These are phyloP conservation scores for Geodia barretti DNA, from an alignment of 37 sponge, comb jelly and placozoan species.

Conservation along the genomic window DNA sequence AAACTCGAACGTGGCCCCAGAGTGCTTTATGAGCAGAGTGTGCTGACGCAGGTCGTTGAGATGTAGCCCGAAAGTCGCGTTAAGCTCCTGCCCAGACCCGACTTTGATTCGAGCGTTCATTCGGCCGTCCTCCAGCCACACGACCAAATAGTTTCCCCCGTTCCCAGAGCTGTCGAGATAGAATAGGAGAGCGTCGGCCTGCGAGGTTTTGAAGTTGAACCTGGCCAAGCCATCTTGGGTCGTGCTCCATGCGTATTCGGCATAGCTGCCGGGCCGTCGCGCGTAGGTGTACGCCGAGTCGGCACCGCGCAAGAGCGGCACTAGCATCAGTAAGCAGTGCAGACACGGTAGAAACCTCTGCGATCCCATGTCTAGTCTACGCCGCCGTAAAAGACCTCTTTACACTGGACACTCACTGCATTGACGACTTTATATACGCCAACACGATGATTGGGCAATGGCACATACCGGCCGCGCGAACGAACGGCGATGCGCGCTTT, in stretches of 20 bases:
- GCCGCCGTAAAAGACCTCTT: no score
- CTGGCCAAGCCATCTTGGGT: background rate
- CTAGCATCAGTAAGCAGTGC: background rate
- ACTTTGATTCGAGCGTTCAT: background rate
- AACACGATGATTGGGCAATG: no score
- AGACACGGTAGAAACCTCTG: background rate
- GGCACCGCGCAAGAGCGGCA: background rate
- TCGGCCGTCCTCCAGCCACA: background rate
- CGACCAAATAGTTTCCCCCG: background rate
- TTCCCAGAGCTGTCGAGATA: background rate
- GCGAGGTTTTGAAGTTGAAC: background rate
- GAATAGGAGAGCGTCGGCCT: background rate
- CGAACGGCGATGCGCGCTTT: no score
- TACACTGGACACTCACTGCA: no score
- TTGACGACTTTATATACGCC: no score
- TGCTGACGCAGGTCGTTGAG: background rate
- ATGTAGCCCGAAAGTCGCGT: background rate
- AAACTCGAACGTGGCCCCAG: background rate
- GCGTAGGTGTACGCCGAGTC: background rate
- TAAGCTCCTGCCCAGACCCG: background rate
- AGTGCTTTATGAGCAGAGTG: background rate
- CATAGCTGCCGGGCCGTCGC: no score
- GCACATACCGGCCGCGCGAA: no score
- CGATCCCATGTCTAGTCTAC: no score
- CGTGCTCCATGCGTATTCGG: background rate